These are phyloP conservation scores for Speoplatyrhinus poulsoni DNA, from an alignment of 2,113 vertebrate species.

Conservation along the genomic window DNA sequence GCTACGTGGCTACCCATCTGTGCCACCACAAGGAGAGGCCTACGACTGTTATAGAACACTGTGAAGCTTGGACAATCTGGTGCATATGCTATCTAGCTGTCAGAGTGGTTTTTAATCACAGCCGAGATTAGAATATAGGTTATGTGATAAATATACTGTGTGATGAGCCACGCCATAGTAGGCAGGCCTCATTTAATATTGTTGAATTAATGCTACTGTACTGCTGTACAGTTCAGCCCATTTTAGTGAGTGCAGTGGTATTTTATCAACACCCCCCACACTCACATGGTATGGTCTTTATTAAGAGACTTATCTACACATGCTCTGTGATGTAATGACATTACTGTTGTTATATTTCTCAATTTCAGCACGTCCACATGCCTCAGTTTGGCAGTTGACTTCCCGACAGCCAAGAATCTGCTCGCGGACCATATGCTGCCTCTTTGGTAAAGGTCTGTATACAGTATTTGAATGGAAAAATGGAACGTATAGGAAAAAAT, in stretches of 20 bases:
- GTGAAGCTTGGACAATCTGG: conserved; percentile 8
- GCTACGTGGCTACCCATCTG: conserved; percentile 55
- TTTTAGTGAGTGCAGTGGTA: no score
- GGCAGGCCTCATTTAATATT: no score
- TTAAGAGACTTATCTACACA: neutral
- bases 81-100: conserved; percentile 11
- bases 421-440: neutral
- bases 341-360: neutral
- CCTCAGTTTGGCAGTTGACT: neutral
- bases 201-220: no score
- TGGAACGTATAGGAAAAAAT: conserved; percentile 53
- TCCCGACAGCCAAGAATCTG: conserved; percentile 1
- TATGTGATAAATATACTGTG: neutral
- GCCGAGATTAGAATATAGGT: neutral
- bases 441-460: conserved; percentile 28
- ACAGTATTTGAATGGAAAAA: conserved; percentile 42
- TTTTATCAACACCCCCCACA: no score
- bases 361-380: conserved; percentile 7
- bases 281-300: no score
- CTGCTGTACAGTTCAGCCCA: no score
- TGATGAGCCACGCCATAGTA: no score
- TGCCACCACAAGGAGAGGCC: conserved; percentile 45
- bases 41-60: conserved; percentile 53
- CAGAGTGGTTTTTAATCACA: conserved; percentile 6
- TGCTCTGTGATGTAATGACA: neutral